These are phyloP conservation scores for Hypomecis punctinalis DNA, from an alignment of 2,888 invertebrate species.

Conservation along the genomic window DNA sequence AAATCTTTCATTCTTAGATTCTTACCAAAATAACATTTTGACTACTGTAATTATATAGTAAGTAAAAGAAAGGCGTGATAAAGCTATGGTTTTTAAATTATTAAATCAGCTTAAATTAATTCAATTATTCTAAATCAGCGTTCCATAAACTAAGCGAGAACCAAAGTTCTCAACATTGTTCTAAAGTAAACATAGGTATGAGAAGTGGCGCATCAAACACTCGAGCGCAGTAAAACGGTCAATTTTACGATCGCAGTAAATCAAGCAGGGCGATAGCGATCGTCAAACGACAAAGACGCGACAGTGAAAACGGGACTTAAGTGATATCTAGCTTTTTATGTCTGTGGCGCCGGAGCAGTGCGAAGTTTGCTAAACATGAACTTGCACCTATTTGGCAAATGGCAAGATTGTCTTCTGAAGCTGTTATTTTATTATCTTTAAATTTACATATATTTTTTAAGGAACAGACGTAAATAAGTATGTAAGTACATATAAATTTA, in stretches of 20 bases:
- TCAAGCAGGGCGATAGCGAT: constrained; percentile 64
- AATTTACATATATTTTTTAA: no score
- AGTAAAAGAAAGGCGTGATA: no score
- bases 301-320: constrained; percentile 43
- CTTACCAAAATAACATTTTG: no score
- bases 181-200: constrained; percentile 55
- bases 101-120: not conserved
- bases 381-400: not conserved
- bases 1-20: no score
- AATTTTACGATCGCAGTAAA: constrained; percentile 74
- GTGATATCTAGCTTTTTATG: constrained; percentile 34
- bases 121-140: not conserved
- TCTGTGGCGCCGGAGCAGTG: constrained; percentile 6
- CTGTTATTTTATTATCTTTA: no score
- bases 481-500: no score
- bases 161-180: constrained; percentile 49
- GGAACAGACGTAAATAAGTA: no score
- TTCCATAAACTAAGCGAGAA: not conserved
- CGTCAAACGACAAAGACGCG: constrained; percentile 34
- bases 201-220: constrained; percentile 57
- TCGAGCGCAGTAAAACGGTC: constrained; percentile 70
- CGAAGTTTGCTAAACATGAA: constrained; percentile 8
- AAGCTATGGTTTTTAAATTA: constrained; percentile 17
- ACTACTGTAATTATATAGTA: no score
- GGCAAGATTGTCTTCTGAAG: not conserved